These are phyloP conservation scores for Epinotia bilunana DNA, from an alignment of 2,888 invertebrate genomes.

Conservation along the genomic window DNA sequence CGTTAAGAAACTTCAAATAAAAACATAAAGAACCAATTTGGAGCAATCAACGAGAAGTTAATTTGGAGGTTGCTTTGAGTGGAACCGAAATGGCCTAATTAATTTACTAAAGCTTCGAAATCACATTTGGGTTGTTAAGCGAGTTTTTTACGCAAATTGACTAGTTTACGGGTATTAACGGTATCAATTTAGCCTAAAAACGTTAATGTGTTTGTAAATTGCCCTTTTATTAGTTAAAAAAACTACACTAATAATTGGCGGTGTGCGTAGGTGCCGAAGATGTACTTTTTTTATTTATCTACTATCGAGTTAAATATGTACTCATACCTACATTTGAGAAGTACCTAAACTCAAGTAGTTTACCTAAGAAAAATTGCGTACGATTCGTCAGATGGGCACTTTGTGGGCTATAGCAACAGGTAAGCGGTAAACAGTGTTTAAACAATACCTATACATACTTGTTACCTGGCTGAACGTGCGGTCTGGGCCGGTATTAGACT, in stretches of 20 bases:
- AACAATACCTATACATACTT: no score
- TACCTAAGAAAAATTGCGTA: no score
- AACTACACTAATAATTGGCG: background rate
- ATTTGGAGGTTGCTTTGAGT: conserved; percentile 25
- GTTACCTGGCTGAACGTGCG: no score
- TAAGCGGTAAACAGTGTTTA: no score
- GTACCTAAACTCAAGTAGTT: no score
- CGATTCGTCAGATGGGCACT: no score
- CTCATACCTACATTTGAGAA: no score
- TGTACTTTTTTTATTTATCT: background rate
- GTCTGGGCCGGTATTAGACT: no score
- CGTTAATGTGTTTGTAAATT: conserved; percentile 2
- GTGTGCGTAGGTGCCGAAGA: background rate
- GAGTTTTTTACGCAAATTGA: conserved; percentile 3
- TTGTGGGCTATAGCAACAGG: no score
- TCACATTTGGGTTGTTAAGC: conserved; percentile 12
- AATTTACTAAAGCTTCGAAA: conserved; percentile 33
- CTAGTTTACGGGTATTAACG: background rate
- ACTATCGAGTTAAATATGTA: no score
- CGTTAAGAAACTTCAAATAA: conserved; percentile 25
- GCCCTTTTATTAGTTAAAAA: background rate
- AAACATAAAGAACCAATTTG: conserved; percentile 46
- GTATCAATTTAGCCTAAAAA: conserved; percentile 11
- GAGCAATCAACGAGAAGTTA: conserved; percentile 43
- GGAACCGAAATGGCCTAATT: conserved; percentile 26